Conservation (phyloP, 2,888 invertebrate genomes). For the Meloe dianella region DNA sequence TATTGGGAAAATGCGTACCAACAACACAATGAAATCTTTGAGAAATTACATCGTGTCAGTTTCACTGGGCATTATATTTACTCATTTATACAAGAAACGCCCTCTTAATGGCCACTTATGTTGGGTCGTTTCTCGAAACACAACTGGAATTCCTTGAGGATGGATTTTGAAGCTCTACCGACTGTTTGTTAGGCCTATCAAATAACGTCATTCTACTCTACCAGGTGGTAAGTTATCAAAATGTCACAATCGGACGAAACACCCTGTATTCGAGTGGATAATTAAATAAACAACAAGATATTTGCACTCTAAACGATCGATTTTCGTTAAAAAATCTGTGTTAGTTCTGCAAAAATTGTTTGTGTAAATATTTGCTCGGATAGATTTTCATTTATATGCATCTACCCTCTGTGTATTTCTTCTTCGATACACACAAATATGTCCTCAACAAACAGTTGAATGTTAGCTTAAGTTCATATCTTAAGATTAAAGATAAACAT, state of each 20-base stretch:
- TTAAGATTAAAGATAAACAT: constrained; percentile 9
- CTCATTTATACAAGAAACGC: neutral
- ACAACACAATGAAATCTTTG: no score
- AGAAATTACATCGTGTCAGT: neutral
- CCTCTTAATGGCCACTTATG: neutral
- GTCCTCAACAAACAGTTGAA: neutral
- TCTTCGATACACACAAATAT: neutral
- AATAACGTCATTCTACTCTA: no score
- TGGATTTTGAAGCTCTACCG: no score
- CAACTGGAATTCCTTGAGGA: neutral
- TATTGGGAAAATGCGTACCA: no score
- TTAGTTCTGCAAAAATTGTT: neutral
- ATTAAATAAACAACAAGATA: neutral
- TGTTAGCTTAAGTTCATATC: neutral
- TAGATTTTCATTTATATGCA: neutral
- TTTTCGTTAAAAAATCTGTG: neutral
- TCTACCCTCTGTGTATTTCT: neutral
- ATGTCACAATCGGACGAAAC: no score
- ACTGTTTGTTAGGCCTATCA: no score
- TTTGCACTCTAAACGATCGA: neutral
- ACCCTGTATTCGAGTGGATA: no score
- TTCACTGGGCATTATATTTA: neutral
- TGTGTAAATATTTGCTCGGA: neutral
- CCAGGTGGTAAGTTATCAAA: no score
- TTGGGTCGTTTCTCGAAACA: neutral